These are phyloP conservation scores for Stegana nigrithorax DNA, from an alignment of 2,888 invertebrate species.

Conservation along the genomic window DNA sequence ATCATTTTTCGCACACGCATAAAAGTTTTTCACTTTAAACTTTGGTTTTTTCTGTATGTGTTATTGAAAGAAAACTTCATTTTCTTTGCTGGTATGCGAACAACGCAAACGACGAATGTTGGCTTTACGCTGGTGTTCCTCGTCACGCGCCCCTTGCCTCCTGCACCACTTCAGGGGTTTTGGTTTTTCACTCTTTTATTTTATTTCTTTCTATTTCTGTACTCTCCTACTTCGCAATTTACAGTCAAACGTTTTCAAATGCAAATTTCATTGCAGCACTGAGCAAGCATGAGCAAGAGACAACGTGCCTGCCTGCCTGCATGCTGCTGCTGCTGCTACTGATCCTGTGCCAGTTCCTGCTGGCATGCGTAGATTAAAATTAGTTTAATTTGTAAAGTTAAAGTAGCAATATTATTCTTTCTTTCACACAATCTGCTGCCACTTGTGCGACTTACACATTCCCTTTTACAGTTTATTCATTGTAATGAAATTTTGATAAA, in stretches of 20 bases:
- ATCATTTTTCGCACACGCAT: conserved; percentile 13
- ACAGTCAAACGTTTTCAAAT: not conserved
- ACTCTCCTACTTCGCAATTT: not conserved
- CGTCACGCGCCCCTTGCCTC: too few relatives aligned
- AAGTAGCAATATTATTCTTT: conserved; percentile 54
- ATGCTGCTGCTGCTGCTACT: too few relatives aligned
- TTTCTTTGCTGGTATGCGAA: too few relatives aligned
- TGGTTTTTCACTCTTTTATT: not conserved
- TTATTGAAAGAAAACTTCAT: conserved; percentile 13
- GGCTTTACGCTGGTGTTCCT: too few relatives aligned
- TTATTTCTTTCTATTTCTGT: not conserved
- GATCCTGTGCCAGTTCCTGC: too few relatives aligned
- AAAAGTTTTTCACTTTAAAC: conserved; percentile 9
- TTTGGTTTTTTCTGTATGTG: not conserved
- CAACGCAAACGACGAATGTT: too few relatives aligned
- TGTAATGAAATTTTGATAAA: conserved; percentile 1
- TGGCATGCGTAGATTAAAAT: conserved; percentile 48
- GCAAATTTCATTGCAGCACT: not conserved
- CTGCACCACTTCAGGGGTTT: not conserved
- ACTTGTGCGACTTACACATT: too few relatives aligned
- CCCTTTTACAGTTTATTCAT: too few relatives aligned
- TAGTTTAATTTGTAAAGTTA: conserved; percentile 58
- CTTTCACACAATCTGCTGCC: not conserved
- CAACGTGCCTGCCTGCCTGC: too few relatives aligned
- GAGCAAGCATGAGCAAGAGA: not conserved